These are phyloP conservation scores for Pyrocoelia pectoralis DNA, from an alignment of 2,888 invertebrate genomes.

Conservation along the genomic window DNA sequence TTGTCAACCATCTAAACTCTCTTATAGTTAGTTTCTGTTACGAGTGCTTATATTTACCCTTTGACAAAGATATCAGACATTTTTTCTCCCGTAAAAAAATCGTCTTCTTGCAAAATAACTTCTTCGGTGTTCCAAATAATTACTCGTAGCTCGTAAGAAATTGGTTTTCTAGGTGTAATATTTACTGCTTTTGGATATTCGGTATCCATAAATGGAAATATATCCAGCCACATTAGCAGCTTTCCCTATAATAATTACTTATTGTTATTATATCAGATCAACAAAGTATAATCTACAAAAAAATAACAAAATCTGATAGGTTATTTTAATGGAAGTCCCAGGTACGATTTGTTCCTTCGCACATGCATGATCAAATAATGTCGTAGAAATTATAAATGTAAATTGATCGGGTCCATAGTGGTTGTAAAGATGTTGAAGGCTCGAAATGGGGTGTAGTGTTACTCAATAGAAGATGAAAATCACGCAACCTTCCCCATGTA, in stretches of 20 bases:
- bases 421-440: no score
- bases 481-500: no score
- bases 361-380: no score
- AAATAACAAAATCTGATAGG: no score
- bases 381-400: no score
- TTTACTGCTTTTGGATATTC: slow-evolving; percentile 77
- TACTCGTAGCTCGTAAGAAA: slow-evolving; percentile 73
- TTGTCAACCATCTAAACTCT: slow-evolving; percentile 73
- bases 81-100: slow-evolving; percentile 74
- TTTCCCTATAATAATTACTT: slow-evolving; percentile 71
- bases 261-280: neutral
- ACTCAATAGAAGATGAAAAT: no score
- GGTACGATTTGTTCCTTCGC: no score
- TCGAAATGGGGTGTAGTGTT: no score
- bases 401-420: no score
- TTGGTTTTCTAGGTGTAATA: slow-evolving; percentile 76
- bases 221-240: slow-evolving; percentile 90
- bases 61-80: slow-evolving; percentile 81
- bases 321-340: no score
- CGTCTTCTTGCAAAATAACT: slow-evolving; percentile 72
- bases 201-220: slow-evolving; percentile 70
- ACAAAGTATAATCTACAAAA: no score
- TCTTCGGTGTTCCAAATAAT: slow-evolving; percentile 72
- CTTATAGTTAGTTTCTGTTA: neutral
- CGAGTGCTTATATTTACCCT: slow-evolving; percentile 63